These are phyloP conservation scores for Drosophila kepulauana DNA, from an alignment of 1,140 invertebrate genomes.

Conservation along the genomic window DNA sequence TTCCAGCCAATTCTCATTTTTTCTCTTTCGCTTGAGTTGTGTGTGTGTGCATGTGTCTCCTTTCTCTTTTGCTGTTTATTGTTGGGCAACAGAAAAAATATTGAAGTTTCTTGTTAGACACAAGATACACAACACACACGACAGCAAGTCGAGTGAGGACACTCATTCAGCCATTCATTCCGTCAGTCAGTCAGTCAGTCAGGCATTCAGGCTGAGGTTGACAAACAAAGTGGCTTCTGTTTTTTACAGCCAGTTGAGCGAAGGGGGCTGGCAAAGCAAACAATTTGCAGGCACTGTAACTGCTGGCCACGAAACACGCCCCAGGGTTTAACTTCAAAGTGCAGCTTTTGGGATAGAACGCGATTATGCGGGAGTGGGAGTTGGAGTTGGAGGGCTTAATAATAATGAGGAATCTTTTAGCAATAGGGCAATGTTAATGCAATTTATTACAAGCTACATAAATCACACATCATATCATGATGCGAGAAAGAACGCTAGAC, in stretches of 20 bases:
- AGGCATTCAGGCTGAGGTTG: slow-evolving; percentile 51
- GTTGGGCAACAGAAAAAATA: slow-evolving; percentile 73
- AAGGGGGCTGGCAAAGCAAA: slow-evolving; percentile 31
- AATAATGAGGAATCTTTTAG: slow-evolving; percentile 51
- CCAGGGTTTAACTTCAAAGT: slow-evolving; percentile 37
- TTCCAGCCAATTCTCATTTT: slow-evolving; percentile 48
- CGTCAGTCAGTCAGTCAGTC: neutral
- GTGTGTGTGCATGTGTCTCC: no score
- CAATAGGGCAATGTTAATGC: slow-evolving; percentile 57
- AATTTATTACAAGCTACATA: slow-evolving; percentile 69
- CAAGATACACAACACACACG: slow-evolving; percentile 44
- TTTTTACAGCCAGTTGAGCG: slow-evolving; percentile 37
- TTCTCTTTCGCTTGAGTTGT: slow-evolving; percentile 10
- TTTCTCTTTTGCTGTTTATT: slow-evolving; percentile 53
- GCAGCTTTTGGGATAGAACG: slow-evolving; percentile 25
- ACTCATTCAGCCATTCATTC: slow-evolving; percentile 23
- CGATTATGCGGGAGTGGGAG: neutral
- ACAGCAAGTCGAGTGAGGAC: slow-evolving; percentile 12
- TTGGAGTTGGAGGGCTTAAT: slow-evolving; percentile 11
- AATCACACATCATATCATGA: slow-evolving; percentile 47
- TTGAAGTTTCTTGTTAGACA: slow-evolving; percentile 77
- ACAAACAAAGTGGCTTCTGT: slow-evolving; percentile 75
- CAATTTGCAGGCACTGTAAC: slow-evolving; percentile 29
- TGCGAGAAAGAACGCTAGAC: slow-evolving; percentile 21
- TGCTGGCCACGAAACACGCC: slow-evolving; percentile 31